Evolutionary conservation across 2,797 vertebrate species (phyloP), one percentile per base, ranked within the genome.

Genomic region (Tragopan temminckii): DNA sequence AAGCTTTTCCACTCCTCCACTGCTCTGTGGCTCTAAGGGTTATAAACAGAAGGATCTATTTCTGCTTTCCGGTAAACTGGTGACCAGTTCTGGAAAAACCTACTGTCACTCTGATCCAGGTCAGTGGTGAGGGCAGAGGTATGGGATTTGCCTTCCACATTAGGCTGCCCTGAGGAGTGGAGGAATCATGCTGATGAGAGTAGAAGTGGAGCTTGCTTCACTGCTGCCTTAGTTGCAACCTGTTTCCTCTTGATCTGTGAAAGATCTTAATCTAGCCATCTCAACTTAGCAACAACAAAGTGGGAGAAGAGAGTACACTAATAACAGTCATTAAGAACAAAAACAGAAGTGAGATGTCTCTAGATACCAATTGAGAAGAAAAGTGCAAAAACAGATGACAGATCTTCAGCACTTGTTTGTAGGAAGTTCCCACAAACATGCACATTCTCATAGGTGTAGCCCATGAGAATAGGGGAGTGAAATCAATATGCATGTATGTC

Each of bases 11-110:
- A 69, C 45, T 13, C 55, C 20, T 76, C 83, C 80, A 86, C 91
- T 87, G 48, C 46, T 94, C 55, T 11, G 1, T 67, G 59, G 17
- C 40, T 89, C 57, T 85, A 62, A 82, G 68, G 80, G 43, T 82
- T 85, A 85, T 78, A 72, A 88, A 76, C 31, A 53, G 46, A 95
- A 68, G 61, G 59, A 79, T 76, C 69, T 68, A 11, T 89, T 88
- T 91, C 55, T 92, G 33, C 80, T 91, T 88, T 92, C 80, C 92
- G 68, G 87, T 74, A 91, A 94, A 79, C 76, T 81, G 70, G 25
- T 89, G 79, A 31, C 52, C 36, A 53, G 25, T 88, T 43, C 79
- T 85, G 80, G 55, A 79, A 91, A 92, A 83, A 67, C 59, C 58
- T 69, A 7, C 79, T 72, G 46, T 19, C 55, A 12, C 43, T 81